A percentile compares a stretch with the other conserved stretches of the same genome.
Conservation (phyloP, 2,113 vertebrate species). For the Chascanopsetta lugubris region DNA sequence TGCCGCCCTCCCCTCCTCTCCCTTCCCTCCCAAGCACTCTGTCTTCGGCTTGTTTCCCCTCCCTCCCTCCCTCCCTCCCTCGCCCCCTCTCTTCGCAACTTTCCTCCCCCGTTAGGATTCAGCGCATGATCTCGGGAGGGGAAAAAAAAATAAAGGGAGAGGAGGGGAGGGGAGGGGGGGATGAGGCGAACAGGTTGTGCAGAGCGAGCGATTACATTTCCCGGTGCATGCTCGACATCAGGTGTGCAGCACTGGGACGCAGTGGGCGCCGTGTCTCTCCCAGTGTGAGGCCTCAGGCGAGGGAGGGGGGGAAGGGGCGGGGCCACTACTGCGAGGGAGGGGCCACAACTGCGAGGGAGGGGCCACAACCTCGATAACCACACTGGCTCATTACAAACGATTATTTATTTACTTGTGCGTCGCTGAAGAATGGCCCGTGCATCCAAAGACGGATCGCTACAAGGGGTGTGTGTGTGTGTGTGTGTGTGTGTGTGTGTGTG, state of each 20-base stretch:
- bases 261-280: constrained; percentile 55
- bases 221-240: constrained; percentile 45
- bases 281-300: constrained; percentile 51
- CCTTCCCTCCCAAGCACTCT: constrained; percentile 22
- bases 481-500: background rate
- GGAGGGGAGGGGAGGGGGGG: too few species aligned
- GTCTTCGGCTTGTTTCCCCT: constrained; percentile 44
- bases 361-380: constrained; percentile 41
- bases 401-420: constrained; percentile 30
- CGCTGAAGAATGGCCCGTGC: background rate
- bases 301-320: constrained; percentile 32
- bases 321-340: constrained; percentile 34
- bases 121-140: background rate
- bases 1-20: constrained; percentile 5
- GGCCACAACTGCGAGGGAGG: constrained; percentile 31
- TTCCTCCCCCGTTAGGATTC: constrained; percentile 40
- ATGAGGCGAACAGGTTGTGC: constrained; percentile 39
- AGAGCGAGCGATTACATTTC: constrained; percentile 22
- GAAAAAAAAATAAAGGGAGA: too few species aligned
- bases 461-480: background rate
- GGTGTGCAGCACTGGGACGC: constrained; percentile 57
- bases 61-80: constrained; percentile 10
- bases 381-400: background rate
- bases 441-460: background rate
- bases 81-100: background rate